phyloP scores from a whole-genome alignment of 2,888 invertebrate genomes.

The Arge pagana region DNA sequence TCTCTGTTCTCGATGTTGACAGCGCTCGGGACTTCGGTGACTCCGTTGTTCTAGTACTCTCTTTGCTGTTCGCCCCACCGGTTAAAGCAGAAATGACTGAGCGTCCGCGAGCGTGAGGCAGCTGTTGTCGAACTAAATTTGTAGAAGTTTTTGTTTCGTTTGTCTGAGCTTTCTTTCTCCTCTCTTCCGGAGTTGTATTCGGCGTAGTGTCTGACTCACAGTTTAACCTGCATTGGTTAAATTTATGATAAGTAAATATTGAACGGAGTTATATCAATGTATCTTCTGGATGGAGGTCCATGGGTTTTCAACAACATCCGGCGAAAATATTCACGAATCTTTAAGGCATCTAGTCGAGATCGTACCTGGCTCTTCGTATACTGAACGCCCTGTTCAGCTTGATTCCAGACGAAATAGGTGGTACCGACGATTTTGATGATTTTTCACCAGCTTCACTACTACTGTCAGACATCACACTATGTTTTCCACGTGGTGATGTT shows the following conservation, averaged over 20 bases:
- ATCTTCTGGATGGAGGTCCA: too few relatives aligned
- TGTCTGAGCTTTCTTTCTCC: slow-evolving; percentile 39
- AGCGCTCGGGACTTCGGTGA: slow-evolving; percentile 40
- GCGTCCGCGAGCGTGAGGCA: slow-evolving; percentile 40
- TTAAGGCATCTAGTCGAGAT: too few relatives aligned
- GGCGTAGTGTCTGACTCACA: slow-evolving; percentile 50
- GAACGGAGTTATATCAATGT: too few relatives aligned
- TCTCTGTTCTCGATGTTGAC: slow-evolving; percentile 65
- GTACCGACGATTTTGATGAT: slow-evolving; percentile 27
- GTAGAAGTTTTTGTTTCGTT: slow-evolving; percentile 33
- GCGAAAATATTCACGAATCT: too few relatives aligned
- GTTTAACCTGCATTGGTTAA: slow-evolving; percentile 32
- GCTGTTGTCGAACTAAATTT: slow-evolving; percentile 38
- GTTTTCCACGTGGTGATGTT: slow-evolving; percentile 32
- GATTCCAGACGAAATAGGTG: slow-evolving; percentile 44
- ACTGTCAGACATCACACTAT: slow-evolving; percentile 42
- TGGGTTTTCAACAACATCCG: too few relatives aligned
- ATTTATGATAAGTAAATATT: too few relatives aligned
- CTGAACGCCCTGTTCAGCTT: slow-evolving; percentile 48
- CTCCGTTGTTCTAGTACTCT: slow-evolving; percentile 41
- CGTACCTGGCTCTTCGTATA: slow-evolving; percentile 44
- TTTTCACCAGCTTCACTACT: slow-evolving; percentile 48
- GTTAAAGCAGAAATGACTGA: slow-evolving; percentile 36
- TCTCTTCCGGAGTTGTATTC: slow-evolving; percentile 47
- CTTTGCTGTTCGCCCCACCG: slow-evolving; percentile 37